phyloP scores from a whole-genome alignment of 2,888 invertebrate genomes.

The Agrochola lychnidis region DNA sequence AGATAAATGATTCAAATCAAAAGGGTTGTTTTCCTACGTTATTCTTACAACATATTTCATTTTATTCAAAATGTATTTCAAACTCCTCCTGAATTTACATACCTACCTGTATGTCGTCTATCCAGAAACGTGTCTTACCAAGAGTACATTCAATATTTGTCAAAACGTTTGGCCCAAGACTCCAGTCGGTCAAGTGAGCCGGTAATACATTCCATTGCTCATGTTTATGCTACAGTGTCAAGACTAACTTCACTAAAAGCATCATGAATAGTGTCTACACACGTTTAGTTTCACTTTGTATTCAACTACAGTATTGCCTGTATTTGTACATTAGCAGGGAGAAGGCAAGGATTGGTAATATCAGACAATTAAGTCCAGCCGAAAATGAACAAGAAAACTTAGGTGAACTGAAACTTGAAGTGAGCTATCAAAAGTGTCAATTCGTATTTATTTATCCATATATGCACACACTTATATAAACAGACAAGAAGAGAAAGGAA shows the following conservation, averaged over 20 bases:
- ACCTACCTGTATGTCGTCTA: not conserved
- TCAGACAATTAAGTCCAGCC: too few relatives aligned
- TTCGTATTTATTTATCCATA: too few relatives aligned
- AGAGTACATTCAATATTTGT: slow-evolving; percentile 10
- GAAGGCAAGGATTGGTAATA: not conserved
- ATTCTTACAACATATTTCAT: too few relatives aligned
- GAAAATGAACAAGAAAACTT: too few relatives aligned
- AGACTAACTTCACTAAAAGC: slow-evolving; percentile 21
- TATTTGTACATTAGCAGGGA: not conserved
- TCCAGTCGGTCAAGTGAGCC: not conserved
- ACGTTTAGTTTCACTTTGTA: slow-evolving; percentile 16
- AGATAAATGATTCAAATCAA: not conserved
- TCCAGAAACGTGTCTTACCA: not conserved
- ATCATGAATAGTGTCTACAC: slow-evolving; percentile 14
- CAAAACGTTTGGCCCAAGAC: not conserved
- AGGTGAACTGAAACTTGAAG: too few relatives aligned
- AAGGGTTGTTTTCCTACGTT: too few relatives aligned
- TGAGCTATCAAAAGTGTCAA: too few relatives aligned
- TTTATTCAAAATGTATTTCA: not conserved
- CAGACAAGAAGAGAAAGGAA: too few relatives aligned
- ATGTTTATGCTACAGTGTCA: not conserved
- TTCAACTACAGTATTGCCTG: not conserved
- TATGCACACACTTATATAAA: too few relatives aligned
- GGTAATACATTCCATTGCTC: not conserved
- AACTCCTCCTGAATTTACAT: not conserved